Conservation (phyloP, 2,888 invertebrate species). For the Acanthococcus lagerstroemiae region DNA sequence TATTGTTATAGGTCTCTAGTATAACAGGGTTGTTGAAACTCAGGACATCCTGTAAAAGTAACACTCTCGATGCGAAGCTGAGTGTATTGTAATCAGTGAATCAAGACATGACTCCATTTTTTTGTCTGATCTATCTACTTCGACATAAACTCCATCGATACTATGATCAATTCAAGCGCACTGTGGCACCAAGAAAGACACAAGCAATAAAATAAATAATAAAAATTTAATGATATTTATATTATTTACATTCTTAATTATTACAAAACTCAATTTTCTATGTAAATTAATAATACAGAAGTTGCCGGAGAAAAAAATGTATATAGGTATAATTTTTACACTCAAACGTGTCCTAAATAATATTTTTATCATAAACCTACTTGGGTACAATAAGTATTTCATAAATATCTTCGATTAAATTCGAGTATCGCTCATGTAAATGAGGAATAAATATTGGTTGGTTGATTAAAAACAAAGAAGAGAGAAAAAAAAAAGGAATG, state of each 20-base stretch:
- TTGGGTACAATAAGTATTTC: neutral
- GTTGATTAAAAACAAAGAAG: neutral
- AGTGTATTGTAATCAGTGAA: no score
- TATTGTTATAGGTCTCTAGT: no score
- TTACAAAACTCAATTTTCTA: constrained; percentile 13
- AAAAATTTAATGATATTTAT: constrained; percentile 28
- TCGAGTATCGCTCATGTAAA: neutral
- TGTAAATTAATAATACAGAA: neutral
- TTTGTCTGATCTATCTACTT: no score
- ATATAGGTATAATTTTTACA: neutral
- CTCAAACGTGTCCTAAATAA: neutral
- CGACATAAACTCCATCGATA: no score
- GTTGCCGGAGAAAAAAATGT: neutral
- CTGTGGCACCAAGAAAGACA: no score
- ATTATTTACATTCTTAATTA: constrained; percentile 21
- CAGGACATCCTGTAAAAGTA: no score
- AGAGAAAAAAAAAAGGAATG: neutral
- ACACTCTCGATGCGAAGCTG: no score
- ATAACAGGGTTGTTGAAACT: no score
- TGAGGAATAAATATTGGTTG: no score
- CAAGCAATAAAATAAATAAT: constrained; percentile 18
- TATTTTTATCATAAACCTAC: neutral
- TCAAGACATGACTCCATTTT: no score
- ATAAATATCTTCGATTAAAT: neutral
- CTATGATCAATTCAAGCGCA: no score